Percentiles rank a stretch among this genome's conserved stretches.
phyloP scores from a whole-genome alignment of 92 coral and sea anemone species.

The Meandrina meandrites region DNA sequence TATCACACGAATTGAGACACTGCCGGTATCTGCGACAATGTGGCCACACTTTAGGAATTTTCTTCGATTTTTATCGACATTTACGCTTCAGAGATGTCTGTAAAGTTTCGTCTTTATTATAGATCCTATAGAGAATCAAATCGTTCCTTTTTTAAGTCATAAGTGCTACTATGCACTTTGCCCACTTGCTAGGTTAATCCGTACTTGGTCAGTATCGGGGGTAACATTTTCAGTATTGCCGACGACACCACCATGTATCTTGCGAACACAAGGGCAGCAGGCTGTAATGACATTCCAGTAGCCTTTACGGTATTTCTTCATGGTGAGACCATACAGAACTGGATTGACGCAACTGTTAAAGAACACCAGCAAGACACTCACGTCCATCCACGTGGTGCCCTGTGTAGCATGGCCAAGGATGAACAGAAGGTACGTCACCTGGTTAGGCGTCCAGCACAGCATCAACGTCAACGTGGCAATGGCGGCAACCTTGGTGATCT shows the following conservation, averaged over 20 bases:
- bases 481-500: slow-evolving; percentile 74
- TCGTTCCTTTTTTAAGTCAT: neutral
- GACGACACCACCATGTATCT: neutral
- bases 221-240: neutral
- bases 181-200: neutral
- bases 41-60: too few species aligned
- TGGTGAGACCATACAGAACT: slow-evolving; percentile 65
- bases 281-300: slow-evolving; percentile 50
- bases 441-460: slow-evolving; percentile 73
- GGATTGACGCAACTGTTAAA: slow-evolving; percentile 75
- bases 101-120: too few species aligned
- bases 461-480: slow-evolving; percentile 66
- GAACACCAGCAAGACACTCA: slow-evolving; percentile 58
- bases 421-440: slow-evolving; percentile 58
- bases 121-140: too few species aligned
- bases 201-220: neutral
- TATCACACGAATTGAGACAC: too few species aligned
- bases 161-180: neutral
- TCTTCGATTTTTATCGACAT: too few species aligned
- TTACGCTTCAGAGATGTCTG: neutral
- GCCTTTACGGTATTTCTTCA: slow-evolving; percentile 70
- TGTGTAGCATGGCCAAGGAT: slow-evolving; percentile 51
- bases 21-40: too few species aligned
- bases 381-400: slow-evolving; percentile 46
- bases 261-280: slow-evolving; percentile 14